phyloP scores from a whole-genome alignment of 2,797 vertebrate genomes.

The Coilia nasus region DNA sequence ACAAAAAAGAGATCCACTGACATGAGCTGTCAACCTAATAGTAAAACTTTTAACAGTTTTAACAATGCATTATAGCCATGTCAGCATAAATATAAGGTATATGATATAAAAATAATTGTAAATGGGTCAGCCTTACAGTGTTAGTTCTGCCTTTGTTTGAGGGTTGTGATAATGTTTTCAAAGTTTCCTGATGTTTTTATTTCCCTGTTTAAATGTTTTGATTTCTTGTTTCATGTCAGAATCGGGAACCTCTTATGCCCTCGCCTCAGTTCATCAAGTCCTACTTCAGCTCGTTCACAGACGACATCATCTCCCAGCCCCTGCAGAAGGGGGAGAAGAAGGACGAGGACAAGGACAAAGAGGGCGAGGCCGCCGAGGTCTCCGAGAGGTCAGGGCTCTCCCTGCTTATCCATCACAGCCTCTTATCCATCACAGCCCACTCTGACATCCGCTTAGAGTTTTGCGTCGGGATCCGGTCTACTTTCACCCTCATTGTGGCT shows the following conservation, averaged over 20 bases:
- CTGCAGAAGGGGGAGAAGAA: conserved; percentile 97
- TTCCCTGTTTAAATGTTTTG: background rate
- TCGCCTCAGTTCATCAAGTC: conserved; percentile 99
- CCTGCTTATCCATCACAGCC: background rate
- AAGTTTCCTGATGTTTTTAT: too few relatives aligned
- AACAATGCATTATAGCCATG: too few relatives aligned
- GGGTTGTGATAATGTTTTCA: too few relatives aligned
- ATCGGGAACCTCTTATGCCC: conserved; percentile 98
- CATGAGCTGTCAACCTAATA: background rate
- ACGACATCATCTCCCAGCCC: conserved; percentile 96
- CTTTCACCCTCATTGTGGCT: too few relatives aligned
- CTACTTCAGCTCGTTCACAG: conserved; percentile 98
- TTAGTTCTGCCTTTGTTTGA: background rate
- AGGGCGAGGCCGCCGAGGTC: conserved; percentile 92
- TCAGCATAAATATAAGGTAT: too few relatives aligned
- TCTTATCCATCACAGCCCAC: background rate
- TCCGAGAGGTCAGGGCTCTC: conserved; percentile 82
- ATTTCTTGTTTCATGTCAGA: conserved; percentile 68
- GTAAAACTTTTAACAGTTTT: too few relatives aligned
- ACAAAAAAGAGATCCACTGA: background rate
- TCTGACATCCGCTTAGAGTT: too few relatives aligned
- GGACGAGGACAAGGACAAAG: conserved; percentile 99
- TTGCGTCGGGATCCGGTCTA: too few relatives aligned
- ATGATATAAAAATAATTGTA: too few relatives aligned
- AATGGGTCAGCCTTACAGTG: too few relatives aligned